These are phyloP conservation scores for Ctenopoma multispine DNA, from an alignment of 2,797 vertebrate species.

Conservation along the genomic window DNA sequence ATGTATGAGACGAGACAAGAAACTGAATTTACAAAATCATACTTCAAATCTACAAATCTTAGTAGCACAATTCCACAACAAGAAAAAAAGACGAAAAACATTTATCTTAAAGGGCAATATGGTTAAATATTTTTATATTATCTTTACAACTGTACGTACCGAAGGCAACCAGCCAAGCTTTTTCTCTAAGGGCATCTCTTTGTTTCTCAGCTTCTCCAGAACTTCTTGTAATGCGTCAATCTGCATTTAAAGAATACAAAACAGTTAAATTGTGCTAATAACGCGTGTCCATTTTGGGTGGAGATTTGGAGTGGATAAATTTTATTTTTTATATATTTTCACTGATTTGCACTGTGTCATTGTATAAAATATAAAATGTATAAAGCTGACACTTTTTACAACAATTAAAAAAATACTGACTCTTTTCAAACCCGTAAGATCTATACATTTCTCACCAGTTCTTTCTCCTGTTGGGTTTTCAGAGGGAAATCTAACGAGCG, in stretches of 20 bases:
- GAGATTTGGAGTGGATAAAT: neutral
- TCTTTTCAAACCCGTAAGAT: neutral
- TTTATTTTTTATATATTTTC: neutral
- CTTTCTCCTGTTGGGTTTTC: slow-evolving; percentile 85
- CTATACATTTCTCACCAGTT: slow-evolving; percentile 83
- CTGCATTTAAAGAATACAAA: slow-evolving; percentile 60
- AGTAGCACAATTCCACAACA: too few species aligned
- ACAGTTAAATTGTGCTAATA: neutral
- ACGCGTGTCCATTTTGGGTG: neutral
- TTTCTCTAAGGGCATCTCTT: slow-evolving; percentile 86
- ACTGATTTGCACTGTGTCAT: too few species aligned
- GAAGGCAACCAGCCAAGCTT: slow-evolving; percentile 88
- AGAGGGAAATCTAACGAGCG: slow-evolving; percentile 72
- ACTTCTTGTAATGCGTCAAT: slow-evolving; percentile 86
- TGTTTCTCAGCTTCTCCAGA: slow-evolving; percentile 84
- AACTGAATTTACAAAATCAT: too few species aligned
- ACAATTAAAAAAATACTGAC: neutral
- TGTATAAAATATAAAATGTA: too few species aligned
- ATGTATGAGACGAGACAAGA: too few species aligned
- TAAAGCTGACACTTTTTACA: too few species aligned
- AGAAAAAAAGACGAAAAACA: too few species aligned
- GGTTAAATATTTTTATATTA: neutral
- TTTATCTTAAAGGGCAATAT: too few species aligned
- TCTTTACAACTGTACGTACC: too few species aligned
- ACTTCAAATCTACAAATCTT: too few species aligned